Evolutionary conservation across 2,888 invertebrate genomes (phyloP).

Genomic region (Polyommatus iphigenia): DNA sequence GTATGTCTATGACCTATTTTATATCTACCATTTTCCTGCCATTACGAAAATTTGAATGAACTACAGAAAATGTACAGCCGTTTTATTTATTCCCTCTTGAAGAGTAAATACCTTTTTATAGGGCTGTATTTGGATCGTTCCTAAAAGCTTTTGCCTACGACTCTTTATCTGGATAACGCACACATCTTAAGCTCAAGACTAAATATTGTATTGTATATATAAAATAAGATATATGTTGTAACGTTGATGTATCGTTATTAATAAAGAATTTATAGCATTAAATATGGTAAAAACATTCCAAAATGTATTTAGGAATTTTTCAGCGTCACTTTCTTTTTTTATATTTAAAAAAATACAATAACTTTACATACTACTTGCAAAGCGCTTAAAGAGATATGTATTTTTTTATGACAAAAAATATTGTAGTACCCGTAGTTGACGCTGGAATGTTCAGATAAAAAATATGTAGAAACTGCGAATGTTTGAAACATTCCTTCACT

Average conservation of each 20-base stretch:
- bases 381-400: background rate
- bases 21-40: background rate
- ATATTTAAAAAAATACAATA: background rate
- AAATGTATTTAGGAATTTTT: background rate
- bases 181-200: constrained; percentile 74
- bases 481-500: constrained; percentile 64
- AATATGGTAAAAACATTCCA: background rate
- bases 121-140: background rate
- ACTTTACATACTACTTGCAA: background rate
- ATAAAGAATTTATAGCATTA: constrained; percentile 7
- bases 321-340: background rate
- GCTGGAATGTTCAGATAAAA: constrained; percentile 19
- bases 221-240: constrained; percentile 48
- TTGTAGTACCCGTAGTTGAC: background rate
- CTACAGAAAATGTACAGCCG: background rate
- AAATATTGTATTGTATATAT: constrained; percentile 63
- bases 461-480: constrained; percentile 49
- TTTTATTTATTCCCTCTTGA: background rate
- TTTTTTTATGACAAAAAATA: background rate
- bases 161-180: constrained; percentile 54
- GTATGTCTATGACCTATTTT: background rate
- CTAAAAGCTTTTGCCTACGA: background rate
- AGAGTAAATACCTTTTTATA: background rate
- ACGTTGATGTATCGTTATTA: constrained; percentile 46
- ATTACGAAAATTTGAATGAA: background rate